phyloP scores from a whole-genome alignment of 2,797 vertebrate genomes.

The Pangasius krempfi region DNA sequence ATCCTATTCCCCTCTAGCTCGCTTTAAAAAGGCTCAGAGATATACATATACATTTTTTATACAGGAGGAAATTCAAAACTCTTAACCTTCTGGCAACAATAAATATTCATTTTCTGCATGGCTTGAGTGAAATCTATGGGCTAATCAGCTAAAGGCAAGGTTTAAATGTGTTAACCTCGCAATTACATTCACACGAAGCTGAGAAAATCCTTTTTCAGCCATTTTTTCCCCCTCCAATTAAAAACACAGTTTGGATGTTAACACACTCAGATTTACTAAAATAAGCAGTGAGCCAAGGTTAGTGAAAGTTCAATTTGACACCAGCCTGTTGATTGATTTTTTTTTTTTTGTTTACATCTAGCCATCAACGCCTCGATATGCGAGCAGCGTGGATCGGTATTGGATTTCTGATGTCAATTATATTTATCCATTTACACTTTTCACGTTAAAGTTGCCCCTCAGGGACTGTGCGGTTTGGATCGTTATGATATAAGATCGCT shows the following conservation, averaged over 20 bases:
- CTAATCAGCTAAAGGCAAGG: background rate
- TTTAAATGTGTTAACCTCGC: background rate
- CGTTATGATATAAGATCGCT: constrained; percentile 50
- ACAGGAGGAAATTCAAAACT: background rate
- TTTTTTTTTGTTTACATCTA: constrained; percentile 6
- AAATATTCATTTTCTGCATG: background rate
- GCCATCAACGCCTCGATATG: constrained; percentile 35
- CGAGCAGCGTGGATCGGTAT: background rate
- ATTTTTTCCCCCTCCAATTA: background rate
- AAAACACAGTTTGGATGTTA: constrained; percentile 1
- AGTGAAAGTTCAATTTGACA: constrained; percentile 26
- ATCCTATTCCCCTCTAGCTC: too few species aligned
- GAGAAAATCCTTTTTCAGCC: background rate
- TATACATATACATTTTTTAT: too few species aligned
- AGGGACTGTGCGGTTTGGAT: constrained; percentile 52
- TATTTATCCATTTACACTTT: constrained; percentile 56
- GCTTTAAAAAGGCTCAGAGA: too few species aligned
- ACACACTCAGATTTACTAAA: background rate
- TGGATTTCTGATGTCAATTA: constrained; percentile 45
- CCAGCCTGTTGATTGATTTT: constrained; percentile 44
- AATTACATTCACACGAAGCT: background rate
- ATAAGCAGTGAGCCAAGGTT: constrained; percentile 25
- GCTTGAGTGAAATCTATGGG: background rate
- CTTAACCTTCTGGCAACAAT: background rate
- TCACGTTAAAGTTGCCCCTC: constrained; percentile 42